Evolutionary conservation across 92 coral and sea anemone genomes (phyloP).

Genomic region (Porites divaricata): DNA sequence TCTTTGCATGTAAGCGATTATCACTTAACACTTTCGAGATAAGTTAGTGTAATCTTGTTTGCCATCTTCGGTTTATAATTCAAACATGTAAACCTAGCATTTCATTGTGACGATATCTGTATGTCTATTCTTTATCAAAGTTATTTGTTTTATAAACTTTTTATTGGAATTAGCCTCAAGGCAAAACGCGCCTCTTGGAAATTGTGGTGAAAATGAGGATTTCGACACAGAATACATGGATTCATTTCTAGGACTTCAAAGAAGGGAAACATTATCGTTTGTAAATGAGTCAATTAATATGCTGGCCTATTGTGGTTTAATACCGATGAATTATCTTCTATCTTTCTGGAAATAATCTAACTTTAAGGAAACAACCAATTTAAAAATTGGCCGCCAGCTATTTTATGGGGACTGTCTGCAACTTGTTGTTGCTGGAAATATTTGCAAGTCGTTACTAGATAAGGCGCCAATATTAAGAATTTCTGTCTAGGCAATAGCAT

Average conservation of each 20-base stretch:
- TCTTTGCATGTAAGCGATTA: slow-evolving; percentile 6
- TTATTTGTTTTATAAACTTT: slow-evolving; percentile 38
- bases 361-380: not conserved
- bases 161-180: not conserved
- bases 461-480: not conserved
- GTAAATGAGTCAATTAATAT: slow-evolving; percentile 16
- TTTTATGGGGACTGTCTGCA: no score
- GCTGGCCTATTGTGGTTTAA: slow-evolving; percentile 11
- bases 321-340: not conserved
- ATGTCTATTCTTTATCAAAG: slow-evolving; percentile 25
- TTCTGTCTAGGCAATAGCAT: not conserved
- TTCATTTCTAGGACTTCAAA: not conserved
- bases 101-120: slow-evolving; percentile 32
- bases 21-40: not conserved
- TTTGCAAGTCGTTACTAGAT: no score
- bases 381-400: slow-evolving; percentile 5
- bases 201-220: not conserved
- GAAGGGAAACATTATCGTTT: not conserved
- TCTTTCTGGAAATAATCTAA: not conserved
- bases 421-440: no score
- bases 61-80: slow-evolving; percentile 27
- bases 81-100: slow-evolving; percentile 26
- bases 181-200: not conserved
- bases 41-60: slow-evolving; percentile 9
- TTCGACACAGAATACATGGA: not conserved